These are phyloP conservation scores for Chrysotoxum bicinctum DNA, from an alignment of 2,888 invertebrate species.

Conservation along the genomic window DNA sequence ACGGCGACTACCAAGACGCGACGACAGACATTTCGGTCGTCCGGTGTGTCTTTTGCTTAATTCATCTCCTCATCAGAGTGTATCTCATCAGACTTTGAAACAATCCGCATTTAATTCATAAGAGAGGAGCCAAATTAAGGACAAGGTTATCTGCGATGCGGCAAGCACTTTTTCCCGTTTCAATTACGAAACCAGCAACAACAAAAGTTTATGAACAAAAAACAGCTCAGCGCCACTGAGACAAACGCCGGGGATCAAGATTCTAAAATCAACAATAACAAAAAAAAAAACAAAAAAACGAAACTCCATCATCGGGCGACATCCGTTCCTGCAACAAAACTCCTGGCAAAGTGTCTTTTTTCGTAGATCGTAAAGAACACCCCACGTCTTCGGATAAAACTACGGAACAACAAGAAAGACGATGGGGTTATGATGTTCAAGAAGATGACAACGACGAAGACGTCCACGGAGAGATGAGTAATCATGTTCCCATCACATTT, in stretches of 20 bases:
- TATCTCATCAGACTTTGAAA: slow-evolving; percentile 32
- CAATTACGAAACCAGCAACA: slow-evolving; percentile 25
- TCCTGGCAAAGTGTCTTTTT: slow-evolving; percentile 62
- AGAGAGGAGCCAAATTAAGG: slow-evolving; percentile 53
- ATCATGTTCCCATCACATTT: slow-evolving; percentile 72
- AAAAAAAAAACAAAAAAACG: background rate
- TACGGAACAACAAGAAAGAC: background rate
- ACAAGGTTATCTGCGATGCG: slow-evolving; percentile 61
- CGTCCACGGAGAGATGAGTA: slow-evolving; percentile 48
- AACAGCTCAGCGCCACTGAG: slow-evolving; percentile 57
- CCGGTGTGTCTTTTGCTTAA: slow-evolving; percentile 3
- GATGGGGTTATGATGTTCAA: slow-evolving; percentile 39
- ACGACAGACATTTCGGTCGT: background rate
- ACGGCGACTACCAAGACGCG: background rate
- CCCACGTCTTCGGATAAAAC: slow-evolving; percentile 7
- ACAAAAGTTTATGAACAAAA: background rate
- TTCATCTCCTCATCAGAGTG: slow-evolving; percentile 12
- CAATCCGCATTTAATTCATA: slow-evolving; percentile 38
- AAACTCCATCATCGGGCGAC: slow-evolving; percentile 53
- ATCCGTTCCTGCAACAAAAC: slow-evolving; percentile 48
- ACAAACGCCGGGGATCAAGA: slow-evolving; percentile 36
- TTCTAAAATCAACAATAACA: background rate
- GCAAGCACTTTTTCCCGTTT: slow-evolving; percentile 35
- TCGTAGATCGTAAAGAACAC: slow-evolving; percentile 70
- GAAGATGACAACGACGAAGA: slow-evolving; percentile 3